phyloP scores from a whole-genome alignment of 2,113 vertebrate genomes.

The Nothobranchius furzeri region DNA sequence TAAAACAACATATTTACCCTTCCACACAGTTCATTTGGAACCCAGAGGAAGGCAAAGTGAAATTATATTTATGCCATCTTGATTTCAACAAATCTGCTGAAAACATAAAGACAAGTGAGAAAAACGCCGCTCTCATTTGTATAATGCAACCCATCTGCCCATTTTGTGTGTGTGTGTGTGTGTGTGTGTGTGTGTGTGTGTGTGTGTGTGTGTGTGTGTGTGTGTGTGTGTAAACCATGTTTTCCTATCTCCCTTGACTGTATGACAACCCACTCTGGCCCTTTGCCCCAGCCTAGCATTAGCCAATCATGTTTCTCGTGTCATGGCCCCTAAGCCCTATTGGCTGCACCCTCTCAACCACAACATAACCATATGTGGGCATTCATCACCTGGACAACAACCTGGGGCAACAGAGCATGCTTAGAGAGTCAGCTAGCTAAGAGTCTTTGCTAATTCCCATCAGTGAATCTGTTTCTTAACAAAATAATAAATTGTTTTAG shows the following conservation, averaged over 20 bases:
- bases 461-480: conserved; percentile 12
- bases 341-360: conserved; percentile 68
- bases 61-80: neutral
- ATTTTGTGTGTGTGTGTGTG: neutral
- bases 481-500: neutral
- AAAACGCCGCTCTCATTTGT: too few species aligned
- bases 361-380: conserved; percentile 67
- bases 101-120: too few species aligned
- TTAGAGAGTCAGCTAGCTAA: conserved; percentile 45
- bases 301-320: conserved; percentile 61
- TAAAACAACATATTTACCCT: too few species aligned
- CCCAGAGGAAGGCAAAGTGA: neutral
- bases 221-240: conserved; percentile 2
- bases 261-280: conserved; percentile 56
- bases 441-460: conserved; percentile 33
- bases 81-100: too few species aligned
- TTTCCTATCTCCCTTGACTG: conserved; percentile 45
- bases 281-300: conserved; percentile 30
- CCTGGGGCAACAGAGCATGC: conserved; percentile 63
- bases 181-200: neutral
- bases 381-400: conserved; percentile 69
- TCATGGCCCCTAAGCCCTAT: conserved; percentile 44
- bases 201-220: neutral
- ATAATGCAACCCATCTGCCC: neutral
- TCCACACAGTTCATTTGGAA: neutral